A percentile compares a stretch with the other conserved stretches of the same genome.
phyloP scores from a whole-genome alignment of 2,113 vertebrate genomes.

The Pluvialis apricaria region DNA sequence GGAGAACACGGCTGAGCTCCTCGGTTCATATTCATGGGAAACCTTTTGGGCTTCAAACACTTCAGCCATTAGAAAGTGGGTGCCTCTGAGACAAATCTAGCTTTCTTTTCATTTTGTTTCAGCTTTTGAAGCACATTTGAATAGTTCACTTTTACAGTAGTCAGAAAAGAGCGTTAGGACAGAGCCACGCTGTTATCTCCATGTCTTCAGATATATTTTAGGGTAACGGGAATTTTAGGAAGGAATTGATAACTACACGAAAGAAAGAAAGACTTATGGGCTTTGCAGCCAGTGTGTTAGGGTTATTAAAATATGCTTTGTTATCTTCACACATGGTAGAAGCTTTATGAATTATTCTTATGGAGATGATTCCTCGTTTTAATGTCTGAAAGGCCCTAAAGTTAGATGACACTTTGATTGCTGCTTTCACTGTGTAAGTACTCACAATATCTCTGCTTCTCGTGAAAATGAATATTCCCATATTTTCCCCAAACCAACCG shows the following conservation, averaged over 20 bases:
- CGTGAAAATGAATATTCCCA: background rate
- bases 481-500: background rate
- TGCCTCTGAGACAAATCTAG: background rate
- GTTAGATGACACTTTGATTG: constrained; percentile 17
- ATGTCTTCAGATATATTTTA: background rate
- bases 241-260: background rate
- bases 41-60: constrained; percentile 16
- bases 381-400: constrained; percentile 6
- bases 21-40: background rate
- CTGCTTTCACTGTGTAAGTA: background rate
- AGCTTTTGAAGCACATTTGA: constrained; percentile 42
- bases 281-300: background rate
- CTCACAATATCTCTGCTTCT: background rate
- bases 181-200: background rate
- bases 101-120: background rate
- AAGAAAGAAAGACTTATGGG: background rate
- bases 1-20: background rate
- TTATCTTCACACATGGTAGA: constrained; percentile 29
- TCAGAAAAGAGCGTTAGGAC: background rate
- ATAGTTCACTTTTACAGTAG: background rate
- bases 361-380: background rate
- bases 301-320: constrained; percentile 54
- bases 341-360: constrained; percentile 25
- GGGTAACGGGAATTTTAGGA: background rate
- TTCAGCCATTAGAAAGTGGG: background rate